Percentiles rank a stretch among this genome's conserved stretches.
Conservation (phyloP, 2,113 vertebrate genomes). For the Psilopogon haemacephalus region DNA sequence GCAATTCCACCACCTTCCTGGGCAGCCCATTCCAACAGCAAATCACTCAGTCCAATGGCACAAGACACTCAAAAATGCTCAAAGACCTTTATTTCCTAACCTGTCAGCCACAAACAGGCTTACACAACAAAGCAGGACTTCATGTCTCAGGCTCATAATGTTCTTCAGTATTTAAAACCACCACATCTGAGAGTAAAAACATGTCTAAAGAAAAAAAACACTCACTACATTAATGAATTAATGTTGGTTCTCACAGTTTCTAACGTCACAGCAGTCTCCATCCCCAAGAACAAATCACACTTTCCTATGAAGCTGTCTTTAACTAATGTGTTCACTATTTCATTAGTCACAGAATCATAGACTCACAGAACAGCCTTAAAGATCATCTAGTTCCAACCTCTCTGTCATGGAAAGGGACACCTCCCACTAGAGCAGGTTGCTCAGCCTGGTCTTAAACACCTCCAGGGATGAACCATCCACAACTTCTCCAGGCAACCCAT, state of each 20-base stretch:
- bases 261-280: background rate
- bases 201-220: background rate
- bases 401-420: too few relatives aligned
- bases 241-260: slow-evolving; percentile 10
- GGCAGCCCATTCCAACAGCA: too few relatives aligned
- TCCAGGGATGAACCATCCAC: too few relatives aligned
- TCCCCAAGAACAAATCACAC: background rate
- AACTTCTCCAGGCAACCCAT: too few relatives aligned
- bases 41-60: too few relatives aligned
- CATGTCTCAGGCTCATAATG: background rate
- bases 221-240: background rate
- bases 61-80: background rate
- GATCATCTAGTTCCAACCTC: too few relatives aligned
- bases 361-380: too few relatives aligned
- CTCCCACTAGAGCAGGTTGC: too few relatives aligned
- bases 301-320: background rate
- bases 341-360: background rate
- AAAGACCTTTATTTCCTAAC: background rate
- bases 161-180: background rate
- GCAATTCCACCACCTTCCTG: too few relatives aligned
- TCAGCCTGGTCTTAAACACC: too few relatives aligned
- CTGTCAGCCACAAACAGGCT: background rate
- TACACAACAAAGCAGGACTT: background rate
- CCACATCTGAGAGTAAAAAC: slow-evolving; percentile 27
- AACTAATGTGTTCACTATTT: background rate